Evolutionary conservation across 2,888 invertebrate genomes (phyloP), one percentile per base, ranked within the genome.

Genomic region (Eupithecia dodoneata): DNA sequence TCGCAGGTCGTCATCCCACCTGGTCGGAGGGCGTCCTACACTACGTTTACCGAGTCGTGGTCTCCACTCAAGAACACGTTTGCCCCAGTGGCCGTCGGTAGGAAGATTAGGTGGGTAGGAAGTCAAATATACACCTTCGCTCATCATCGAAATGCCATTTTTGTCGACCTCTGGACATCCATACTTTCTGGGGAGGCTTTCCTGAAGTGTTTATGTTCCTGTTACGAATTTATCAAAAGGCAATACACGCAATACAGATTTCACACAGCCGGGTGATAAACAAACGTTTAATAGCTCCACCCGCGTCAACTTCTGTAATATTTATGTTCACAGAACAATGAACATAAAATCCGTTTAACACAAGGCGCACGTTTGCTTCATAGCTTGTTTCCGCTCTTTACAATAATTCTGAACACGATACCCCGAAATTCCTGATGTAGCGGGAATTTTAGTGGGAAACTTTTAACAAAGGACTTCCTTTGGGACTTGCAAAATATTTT

Each of bases 391-490:
- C 69, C 2, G 15, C 18, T 69, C n/a, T 42, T 18, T 77, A 77
- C 76, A 77, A 77, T 77, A 63, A 80, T 79, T 78, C 69, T 75
- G 59, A 79, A 79, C 44, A 72, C 70, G 63, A 63, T 10, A 59
- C n/a, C 63, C 9, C 0, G 63, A 18, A 63, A 30, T 12, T 10
- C 10, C 30, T 10, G 10, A 30, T 30, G 30, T 63, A 18, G 59
- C 59, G 30, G 63, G 63, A 59, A 45, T 76, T 74, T 78, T 65
- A 73, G 59, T n/a, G 30, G 55, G 15, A 76, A 79, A 79, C 66
- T 63, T 59, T 59, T 12, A 63, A 30, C 63, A 63, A 18, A 63
- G 63, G 63, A 30, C 10, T 63, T 30, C 18, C 59, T 59, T 59
- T 59, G 18, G n/a, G n/a, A 18, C 15, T 18, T 4, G 12, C 10